phyloP scores from a whole-genome alignment of 2,113 vertebrate species.

The Sula dactylatra region DNA sequence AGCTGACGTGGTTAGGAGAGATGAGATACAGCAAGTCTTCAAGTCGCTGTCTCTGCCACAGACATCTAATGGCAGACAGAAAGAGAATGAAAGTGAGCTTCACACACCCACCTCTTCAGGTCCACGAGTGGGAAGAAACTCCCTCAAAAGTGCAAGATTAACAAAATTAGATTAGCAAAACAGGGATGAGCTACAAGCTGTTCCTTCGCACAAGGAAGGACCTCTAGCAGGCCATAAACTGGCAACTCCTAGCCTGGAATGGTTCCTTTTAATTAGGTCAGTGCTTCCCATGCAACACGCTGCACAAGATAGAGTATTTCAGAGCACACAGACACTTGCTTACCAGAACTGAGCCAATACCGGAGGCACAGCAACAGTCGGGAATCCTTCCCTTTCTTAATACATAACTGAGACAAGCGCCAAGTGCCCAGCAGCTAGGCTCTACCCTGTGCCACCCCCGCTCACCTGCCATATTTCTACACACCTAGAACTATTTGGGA shows the following conservation, averaged over 20 bases:
- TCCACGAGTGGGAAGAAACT: constrained; percentile 61
- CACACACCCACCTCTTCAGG: constrained; percentile 64
- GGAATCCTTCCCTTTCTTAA: not conserved
- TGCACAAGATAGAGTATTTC: not conserved
- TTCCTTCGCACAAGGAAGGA: constrained; percentile 48
- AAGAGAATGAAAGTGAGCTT: constrained; percentile 57
- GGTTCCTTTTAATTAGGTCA: constrained; percentile 63
- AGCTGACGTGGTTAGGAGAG: not conserved
- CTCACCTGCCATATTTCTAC: not conserved
- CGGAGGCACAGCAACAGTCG: not conserved
- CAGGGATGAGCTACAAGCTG: constrained; percentile 59
- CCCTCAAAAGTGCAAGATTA: constrained; percentile 65
- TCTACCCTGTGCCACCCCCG: not conserved
- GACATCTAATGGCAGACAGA: constrained; percentile 50
- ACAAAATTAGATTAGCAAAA: constrained; percentile 63
- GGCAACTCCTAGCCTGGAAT: constrained; percentile 35
- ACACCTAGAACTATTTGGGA: not conserved
- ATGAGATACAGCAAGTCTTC: constrained; percentile 3
- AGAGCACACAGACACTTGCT: not conserved
- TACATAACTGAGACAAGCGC: not conserved
- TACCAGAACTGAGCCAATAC: not conserved
- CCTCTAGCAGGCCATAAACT: constrained; percentile 30
- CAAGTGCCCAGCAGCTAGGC: not conserved
- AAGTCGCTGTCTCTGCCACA: not conserved
- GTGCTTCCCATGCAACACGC: constrained; percentile 15